These are phyloP conservation scores for Rhagium mordax DNA, from an alignment of 2,888 invertebrate species.

Conservation along the genomic window DNA sequence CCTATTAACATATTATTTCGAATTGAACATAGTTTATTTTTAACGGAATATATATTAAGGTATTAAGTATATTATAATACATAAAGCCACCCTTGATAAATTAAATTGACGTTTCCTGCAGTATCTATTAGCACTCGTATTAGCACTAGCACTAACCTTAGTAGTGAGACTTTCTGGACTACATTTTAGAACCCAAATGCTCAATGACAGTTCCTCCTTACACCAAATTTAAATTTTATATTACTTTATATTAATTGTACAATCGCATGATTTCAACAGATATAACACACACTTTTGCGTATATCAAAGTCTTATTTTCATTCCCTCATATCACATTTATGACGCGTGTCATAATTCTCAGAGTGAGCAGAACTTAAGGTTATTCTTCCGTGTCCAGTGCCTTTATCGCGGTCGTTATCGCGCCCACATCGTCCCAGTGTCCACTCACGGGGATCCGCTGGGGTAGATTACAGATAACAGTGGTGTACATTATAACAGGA, in stretches of 20 bases:
- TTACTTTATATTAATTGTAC: background rate
- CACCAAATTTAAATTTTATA: background rate
- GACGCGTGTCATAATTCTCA: constrained; percentile 53
- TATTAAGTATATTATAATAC: too few species aligned
- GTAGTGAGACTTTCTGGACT: too few species aligned
- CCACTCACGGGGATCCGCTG: constrained; percentile 48
- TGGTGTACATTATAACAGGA: constrained; percentile 7
- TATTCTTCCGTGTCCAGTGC: constrained; percentile 54
- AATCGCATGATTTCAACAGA: constrained; percentile 24
- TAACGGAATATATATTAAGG: too few species aligned
- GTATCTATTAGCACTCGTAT: too few species aligned
- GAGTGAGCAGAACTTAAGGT: constrained; percentile 46
- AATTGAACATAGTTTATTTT: too few species aligned
- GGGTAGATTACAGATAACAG: constrained; percentile 51
- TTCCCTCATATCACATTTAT: constrained; percentile 27
- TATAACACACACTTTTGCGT: constrained; percentile 23
- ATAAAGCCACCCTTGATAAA: too few species aligned
- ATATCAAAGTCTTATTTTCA: constrained; percentile 25
- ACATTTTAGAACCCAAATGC: too few species aligned
- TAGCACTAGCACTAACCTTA: too few species aligned
- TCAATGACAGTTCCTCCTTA: too few species aligned
- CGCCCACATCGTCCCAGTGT: constrained; percentile 52
- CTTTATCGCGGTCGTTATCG: constrained; percentile 52
- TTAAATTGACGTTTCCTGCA: too few species aligned
- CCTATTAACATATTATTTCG: too few species aligned